phyloP scores from a whole-genome alignment of 2,113 vertebrate genomes.

The Elanoides forficatus region DNA sequence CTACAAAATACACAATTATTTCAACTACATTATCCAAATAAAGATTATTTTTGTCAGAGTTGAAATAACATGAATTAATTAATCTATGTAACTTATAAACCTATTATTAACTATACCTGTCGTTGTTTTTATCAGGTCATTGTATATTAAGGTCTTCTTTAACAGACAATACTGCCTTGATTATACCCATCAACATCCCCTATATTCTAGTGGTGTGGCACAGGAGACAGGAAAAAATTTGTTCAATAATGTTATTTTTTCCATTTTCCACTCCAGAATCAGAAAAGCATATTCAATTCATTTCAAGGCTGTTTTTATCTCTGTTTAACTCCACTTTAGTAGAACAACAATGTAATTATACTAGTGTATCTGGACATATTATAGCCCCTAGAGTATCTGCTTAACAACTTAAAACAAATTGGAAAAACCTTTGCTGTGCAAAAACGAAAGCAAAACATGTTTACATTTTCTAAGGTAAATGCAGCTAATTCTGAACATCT shows the following conservation, averaged over 20 bases:
- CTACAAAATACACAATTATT: conserved; percentile 62
- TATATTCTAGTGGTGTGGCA: background rate
- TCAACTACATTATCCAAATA: background rate
- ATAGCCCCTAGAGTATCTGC: background rate
- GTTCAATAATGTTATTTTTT: background rate
- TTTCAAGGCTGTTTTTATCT: background rate
- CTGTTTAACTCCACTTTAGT: background rate
- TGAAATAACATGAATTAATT: background rate
- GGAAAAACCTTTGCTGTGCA: background rate
- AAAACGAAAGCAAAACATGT: background rate
- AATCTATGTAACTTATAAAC: background rate
- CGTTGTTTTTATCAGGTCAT: background rate
- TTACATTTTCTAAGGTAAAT: background rate
- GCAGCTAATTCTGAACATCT: background rate
- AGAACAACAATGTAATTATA: background rate
- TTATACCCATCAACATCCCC: background rate
- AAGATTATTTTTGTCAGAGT: background rate
- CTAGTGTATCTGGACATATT: background rate
- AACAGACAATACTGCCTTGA: background rate
- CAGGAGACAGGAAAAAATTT: background rate
- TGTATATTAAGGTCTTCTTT: background rate
- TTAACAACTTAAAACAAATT: background rate
- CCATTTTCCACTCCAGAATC: background rate
- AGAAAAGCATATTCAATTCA: background rate
- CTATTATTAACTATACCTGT: background rate